Evolutionary conservation across 2,888 invertebrate species (phyloP).

Genomic region (Microplitis manilae): DNA sequence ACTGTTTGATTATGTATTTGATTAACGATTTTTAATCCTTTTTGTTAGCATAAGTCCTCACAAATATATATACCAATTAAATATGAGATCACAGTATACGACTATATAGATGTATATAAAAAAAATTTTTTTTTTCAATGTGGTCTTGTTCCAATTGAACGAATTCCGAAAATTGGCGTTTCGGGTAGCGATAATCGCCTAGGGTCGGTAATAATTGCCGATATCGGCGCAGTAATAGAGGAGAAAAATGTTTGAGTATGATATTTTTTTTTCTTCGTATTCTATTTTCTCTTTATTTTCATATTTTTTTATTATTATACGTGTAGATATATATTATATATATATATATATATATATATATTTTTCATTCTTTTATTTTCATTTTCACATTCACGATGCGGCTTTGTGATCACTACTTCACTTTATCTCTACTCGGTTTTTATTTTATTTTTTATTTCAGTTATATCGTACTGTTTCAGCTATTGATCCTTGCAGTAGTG

Average conservation of each 20-base stretch:
- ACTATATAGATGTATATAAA: not conserved
- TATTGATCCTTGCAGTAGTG: constrained; percentile 11
- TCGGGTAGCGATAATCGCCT: constrained; percentile 47
- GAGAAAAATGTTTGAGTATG: constrained; percentile 22
- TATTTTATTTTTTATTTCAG: not conserved
- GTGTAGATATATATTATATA: not conserved
- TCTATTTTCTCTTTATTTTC: not conserved
- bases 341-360: not conserved
- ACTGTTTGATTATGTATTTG: no score
- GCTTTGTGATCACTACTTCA: constrained; percentile 20
- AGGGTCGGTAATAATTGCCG: constrained; percentile 37
- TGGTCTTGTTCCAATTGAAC: constrained; percentile 35
- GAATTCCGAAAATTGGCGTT: constrained; percentile 46
- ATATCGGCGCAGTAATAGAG: constrained; percentile 39
- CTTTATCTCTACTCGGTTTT: constrained; percentile 7
- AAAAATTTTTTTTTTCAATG: constrained; percentile 33
- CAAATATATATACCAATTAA: no score
- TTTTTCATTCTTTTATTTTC: not conserved
- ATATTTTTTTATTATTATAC: not conserved
- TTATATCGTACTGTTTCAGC: not conserved
- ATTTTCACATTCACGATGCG: constrained; percentile 15
- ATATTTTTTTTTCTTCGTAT: constrained; percentile 32
- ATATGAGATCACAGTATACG: no score
- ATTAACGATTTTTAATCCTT: no score
- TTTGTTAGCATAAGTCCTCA: no score